Base-by-base conservation (phyloP, 2,888 invertebrate genomes). In the Alsophila aescularia region DNA sequence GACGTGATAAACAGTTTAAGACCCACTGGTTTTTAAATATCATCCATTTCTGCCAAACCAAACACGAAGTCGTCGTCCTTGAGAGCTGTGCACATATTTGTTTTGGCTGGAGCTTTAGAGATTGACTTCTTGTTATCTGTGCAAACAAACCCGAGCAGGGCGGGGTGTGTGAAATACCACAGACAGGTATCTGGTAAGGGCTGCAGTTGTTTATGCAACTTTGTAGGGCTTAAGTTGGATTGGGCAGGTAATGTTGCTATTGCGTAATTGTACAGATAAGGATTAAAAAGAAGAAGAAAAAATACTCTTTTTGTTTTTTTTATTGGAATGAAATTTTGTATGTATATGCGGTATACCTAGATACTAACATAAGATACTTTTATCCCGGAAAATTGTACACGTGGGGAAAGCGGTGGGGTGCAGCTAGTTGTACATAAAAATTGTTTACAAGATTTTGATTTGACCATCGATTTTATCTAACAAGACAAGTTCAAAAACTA, bases 11-110 rank as follows among this genome's bases (percentile, higher is more conserved):
- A 9, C 14, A 27, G 12, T 21, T 37, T 12, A 37, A 53, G 21
- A 15, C n/a, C 21, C 5, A 16, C 9, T 41, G 37, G 16, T 9
- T 31, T 35, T 29, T 24, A 52, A 43, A 52, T 37, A 48, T 35
- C 50, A 52, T 39, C 12, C 32, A 42, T 52, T 40, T 63, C 62
- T 59, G 67, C 54, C 60, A 66, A 68, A 62, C 60, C 64, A 77
- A 81, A 78, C 67, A 79, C 49, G 49, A 53, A 62, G 58, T 34
- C 44, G 31, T 21, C 29, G 77, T 76, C 78, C 78, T 85, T 76
- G 81, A 89, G 87, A 75, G 85, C 76, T 77, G 58, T 52, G 74
- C 73, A 89, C 68, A 88, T 89, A 90, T 90, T 90, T 89, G 77
- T 86, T 87, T 85, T 84, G 81, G 75, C 72, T 76, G 72, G 64